Evolutionary conservation across 2,113 vertebrate species (phyloP).

Genomic region (Corydoras maculifer): DNA sequence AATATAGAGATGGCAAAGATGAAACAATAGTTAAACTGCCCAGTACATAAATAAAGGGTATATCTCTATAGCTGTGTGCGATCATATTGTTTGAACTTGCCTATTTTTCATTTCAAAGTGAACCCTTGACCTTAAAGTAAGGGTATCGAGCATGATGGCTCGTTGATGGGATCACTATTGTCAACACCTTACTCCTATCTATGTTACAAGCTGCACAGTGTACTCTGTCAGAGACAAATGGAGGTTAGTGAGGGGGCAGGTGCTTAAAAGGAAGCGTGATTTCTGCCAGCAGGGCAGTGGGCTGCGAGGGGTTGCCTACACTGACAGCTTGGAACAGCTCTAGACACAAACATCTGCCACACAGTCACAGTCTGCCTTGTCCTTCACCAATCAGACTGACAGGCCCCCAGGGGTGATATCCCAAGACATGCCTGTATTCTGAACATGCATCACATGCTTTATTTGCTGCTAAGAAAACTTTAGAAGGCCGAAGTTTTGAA

Average conservation of each 20-base stretch:
- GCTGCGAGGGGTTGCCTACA: slow-evolving; percentile 5
- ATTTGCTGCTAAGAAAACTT: not conserved
- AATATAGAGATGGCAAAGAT: not conserved
- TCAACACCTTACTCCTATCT: slow-evolving; percentile 4
- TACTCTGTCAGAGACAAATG: slow-evolving; percentile 35
- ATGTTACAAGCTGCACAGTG: not conserved
- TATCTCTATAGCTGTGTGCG: not conserved
- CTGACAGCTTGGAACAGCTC: slow-evolving; percentile 41
- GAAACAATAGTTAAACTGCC: not conserved
- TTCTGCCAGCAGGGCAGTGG: slow-evolving; percentile 20
- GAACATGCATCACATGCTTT: slow-evolving; percentile 13
- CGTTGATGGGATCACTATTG: slow-evolving; percentile 6
- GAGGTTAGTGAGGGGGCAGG: slow-evolving; percentile 19
- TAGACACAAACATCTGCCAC: slow-evolving; percentile 44
- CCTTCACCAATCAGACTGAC: slow-evolving; percentile 41
- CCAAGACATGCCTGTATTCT: slow-evolving; percentile 23
- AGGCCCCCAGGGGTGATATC: slow-evolving; percentile 33
- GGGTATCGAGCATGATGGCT: not conserved
- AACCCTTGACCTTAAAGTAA: not conserved
- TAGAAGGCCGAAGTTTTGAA: not conserved
- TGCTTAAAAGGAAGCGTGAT: slow-evolving; percentile 16
- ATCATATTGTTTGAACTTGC: not conserved
- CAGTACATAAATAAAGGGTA: not conserved
- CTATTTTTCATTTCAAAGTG: not conserved
- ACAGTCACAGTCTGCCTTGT: slow-evolving; percentile 36